These are phyloP conservation scores for Morpho achilles DNA, from an alignment of 2,888 invertebrate genomes.

Conservation along the genomic window DNA sequence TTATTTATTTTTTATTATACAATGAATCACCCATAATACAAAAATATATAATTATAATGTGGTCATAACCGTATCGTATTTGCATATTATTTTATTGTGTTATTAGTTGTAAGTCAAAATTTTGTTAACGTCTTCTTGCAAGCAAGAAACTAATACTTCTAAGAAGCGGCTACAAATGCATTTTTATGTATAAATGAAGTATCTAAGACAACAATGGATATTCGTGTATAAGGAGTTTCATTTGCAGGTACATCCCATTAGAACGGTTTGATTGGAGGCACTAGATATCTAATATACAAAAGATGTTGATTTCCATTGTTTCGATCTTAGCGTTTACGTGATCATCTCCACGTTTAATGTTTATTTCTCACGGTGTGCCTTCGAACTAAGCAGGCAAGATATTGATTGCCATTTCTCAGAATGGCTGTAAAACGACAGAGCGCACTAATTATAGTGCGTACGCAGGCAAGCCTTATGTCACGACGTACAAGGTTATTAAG, in stretches of 20 bases:
- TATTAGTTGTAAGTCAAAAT: no score
- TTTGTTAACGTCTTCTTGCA: no score
- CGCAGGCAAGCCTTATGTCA: conserved; percentile 65
- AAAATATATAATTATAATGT: no score
- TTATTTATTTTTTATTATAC: no score
- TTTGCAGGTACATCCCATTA: conserved; percentile 5
- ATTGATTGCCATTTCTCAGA: conserved; percentile 54
- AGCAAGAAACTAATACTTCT: no score
- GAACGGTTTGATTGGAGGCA: conserved; percentile 4
- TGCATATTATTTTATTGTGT: no score
- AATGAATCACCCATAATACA: no score
- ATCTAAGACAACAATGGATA: neutral
- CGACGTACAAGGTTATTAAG: conserved; percentile 65
- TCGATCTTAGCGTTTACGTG: conserved; percentile 9
- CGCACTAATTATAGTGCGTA: conserved; percentile 61
- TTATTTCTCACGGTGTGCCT: conserved; percentile 31
- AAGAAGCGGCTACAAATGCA: no score
- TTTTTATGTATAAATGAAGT: no score
- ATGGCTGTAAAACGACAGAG: conserved; percentile 46
- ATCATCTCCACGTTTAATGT: conserved; percentile 14
- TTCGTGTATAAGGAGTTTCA: conserved; percentile 6
- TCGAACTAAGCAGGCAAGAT: conserved; percentile 32
- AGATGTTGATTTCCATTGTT: conserved; percentile 16
- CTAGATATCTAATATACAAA: conserved; percentile 16
- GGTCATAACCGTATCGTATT: no score